Evolutionary conservation across 2,888 invertebrate species (phyloP).

Genomic region (Tetheella fluctuosa): DNA sequence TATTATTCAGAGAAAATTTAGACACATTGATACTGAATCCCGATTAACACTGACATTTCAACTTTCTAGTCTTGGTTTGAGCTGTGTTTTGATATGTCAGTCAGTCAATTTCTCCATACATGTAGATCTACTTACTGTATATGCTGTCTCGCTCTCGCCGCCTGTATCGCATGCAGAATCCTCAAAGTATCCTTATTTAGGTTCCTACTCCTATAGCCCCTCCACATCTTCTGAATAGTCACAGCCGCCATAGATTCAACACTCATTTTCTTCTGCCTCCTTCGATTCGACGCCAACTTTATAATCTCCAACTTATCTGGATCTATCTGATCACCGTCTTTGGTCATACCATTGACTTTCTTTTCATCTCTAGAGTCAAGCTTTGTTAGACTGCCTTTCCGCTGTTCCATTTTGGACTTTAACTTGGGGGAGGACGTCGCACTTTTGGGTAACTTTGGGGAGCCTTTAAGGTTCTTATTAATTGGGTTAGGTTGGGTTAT

Average conservation of each 20-base stretch:
- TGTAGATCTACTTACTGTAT: conserved; percentile 86
- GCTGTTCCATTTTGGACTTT: conserved; percentile 68
- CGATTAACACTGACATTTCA: no score
- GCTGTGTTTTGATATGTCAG: no score
- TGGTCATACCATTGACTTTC: conserved; percentile 62
- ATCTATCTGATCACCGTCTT: conserved; percentile 54
- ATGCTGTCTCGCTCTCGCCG: conserved; percentile 91
- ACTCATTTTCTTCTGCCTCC: conserved; percentile 71
- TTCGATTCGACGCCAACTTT: conserved; percentile 71
- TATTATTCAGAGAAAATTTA: no score
- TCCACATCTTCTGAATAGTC: conserved; percentile 93
- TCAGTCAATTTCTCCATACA: no score
- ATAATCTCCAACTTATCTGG: conserved; percentile 65
- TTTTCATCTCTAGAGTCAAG: conserved; percentile 56
- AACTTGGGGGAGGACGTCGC: conserved; percentile 77
- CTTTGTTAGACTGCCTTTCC: conserved; percentile 71
- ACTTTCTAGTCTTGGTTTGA: no score
- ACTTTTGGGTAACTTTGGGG: conserved; percentile 76
- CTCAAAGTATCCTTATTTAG: conserved; percentile 87
- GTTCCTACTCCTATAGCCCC: conserved; percentile 92
- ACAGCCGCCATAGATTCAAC: conserved; percentile 86
- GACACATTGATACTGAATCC: no score
- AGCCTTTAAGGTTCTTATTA: conserved; percentile 63
- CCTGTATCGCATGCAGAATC: conserved; percentile 87
- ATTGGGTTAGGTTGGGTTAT: conserved; percentile 36